Conservation (phyloP, 2,888 invertebrate species). For the Phragmatobia fuliginosa region DNA sequence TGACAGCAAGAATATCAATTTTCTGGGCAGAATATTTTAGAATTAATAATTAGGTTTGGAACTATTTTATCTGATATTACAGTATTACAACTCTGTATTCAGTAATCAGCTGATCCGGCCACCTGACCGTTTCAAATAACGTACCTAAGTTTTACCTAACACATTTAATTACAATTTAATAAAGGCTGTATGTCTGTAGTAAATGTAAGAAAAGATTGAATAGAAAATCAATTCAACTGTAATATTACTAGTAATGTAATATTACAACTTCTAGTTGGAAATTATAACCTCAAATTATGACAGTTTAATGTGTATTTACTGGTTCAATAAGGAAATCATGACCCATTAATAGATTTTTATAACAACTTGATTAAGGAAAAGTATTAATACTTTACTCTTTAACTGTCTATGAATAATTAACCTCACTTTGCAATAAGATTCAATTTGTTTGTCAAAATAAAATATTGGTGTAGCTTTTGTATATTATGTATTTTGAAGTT, state of each 20-base stretch:
- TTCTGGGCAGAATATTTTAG: too few species aligned
- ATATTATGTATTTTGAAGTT: conserved; percentile 85
- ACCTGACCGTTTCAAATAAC: too few species aligned
- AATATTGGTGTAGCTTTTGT: conserved; percentile 83
- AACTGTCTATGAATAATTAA: conserved; percentile 34
- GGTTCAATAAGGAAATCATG: conserved; percentile 20
- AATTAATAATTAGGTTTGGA: not conserved
- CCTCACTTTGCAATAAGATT: conserved; percentile 17
- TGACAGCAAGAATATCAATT: too few species aligned
- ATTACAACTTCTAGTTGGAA: not conserved
- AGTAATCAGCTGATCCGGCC: not conserved
- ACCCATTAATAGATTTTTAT: not conserved
- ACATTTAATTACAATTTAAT: not conserved
- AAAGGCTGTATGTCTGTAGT: too few species aligned
- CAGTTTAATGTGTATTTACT: conserved; percentile 7
- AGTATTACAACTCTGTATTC: not conserved
- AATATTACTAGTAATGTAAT: not conserved
- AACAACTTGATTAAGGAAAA: conserved; percentile 18
- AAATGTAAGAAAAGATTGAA: too few species aligned
- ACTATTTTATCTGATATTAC: not conserved
- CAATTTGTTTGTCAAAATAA: conserved; percentile 64
- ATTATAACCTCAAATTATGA: conserved; percentile 14
- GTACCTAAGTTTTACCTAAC: too few species aligned
- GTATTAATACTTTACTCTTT: conserved; percentile 13
- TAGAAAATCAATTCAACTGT: not conserved